Evolutionary conservation across 2,797 vertebrate species (phyloP).

Genomic region (Betta splendens): DNA sequence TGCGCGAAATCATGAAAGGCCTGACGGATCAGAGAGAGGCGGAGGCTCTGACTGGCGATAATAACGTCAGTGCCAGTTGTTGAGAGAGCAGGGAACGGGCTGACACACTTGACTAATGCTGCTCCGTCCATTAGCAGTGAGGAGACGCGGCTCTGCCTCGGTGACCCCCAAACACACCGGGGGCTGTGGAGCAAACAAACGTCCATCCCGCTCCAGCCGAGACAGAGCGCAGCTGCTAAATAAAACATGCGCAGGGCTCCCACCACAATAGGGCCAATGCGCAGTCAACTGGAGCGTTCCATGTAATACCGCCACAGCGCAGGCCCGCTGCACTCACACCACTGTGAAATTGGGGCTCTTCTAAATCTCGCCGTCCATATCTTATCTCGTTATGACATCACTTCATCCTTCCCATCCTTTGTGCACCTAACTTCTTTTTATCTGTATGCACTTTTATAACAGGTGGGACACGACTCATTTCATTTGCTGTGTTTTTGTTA

Average conservation of each 20-base stretch:
- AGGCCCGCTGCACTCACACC: slow-evolving; percentile 40
- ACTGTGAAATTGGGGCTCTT: slow-evolving; percentile 64
- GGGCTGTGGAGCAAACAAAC: slow-evolving; percentile 46
- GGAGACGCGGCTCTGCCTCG: slow-evolving; percentile 30
- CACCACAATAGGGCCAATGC: slow-evolving; percentile 49
- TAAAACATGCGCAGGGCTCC: slow-evolving; percentile 58
- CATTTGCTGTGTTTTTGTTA: slow-evolving; percentile 24
- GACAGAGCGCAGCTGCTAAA: slow-evolving; percentile 46
- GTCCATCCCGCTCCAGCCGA: slow-evolving; percentile 17
- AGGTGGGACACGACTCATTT: slow-evolving; percentile 6
- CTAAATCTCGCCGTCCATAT: slow-evolving; percentile 41
- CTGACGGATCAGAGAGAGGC: slow-evolving; percentile 3
- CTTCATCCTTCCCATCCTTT: slow-evolving; percentile 44
- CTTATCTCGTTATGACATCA: slow-evolving; percentile 50
- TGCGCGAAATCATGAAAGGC: slow-evolving; percentile 15
- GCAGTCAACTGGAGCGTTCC: slow-evolving; percentile 56
- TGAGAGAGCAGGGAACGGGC: slow-evolving; percentile 17
- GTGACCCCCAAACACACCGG: slow-evolving; percentile 26
- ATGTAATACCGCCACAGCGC: slow-evolving; percentile 27
- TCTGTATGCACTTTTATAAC: slow-evolving; percentile 21
- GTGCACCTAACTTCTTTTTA: slow-evolving; percentile 45
- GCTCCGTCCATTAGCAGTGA: slow-evolving; percentile 53
- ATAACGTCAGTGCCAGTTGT: slow-evolving; percentile 8
- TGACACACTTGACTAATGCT: slow-evolving; percentile 42
- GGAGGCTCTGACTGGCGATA: slow-evolving; percentile 16